These are phyloP conservation scores for Aegotheles bennettii DNA, from an alignment of 2,113 vertebrate genomes.

Conservation along the genomic window DNA sequence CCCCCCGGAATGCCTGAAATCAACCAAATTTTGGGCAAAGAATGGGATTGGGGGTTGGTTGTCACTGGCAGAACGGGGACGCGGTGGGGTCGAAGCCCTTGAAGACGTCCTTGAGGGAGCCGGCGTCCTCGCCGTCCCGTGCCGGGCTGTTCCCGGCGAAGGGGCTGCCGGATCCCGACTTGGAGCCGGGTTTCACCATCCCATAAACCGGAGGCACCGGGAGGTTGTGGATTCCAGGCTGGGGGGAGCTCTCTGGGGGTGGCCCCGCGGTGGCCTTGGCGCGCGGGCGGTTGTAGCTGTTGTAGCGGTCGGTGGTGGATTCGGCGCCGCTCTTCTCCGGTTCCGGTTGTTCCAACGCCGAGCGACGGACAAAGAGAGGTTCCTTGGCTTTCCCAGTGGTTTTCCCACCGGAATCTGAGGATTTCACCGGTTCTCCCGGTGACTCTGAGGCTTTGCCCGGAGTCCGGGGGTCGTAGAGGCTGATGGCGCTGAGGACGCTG, in stretches of 20 bases:
- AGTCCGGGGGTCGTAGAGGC: conserved; percentile 89
- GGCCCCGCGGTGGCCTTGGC: conserved; percentile 66
- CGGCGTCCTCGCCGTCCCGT: conserved; percentile 80
- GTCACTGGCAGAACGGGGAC: conserved; percentile 92
- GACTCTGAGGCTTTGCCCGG: conserved; percentile 51
- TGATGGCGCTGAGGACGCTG: conserved; percentile 88
- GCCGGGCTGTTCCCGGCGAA: conserved; percentile 87
- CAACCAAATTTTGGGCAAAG: no score
- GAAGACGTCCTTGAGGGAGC: conserved; percentile 93
- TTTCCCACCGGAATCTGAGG: neutral
- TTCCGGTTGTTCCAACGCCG: conserved; percentile 86
- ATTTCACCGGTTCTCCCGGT: conserved; percentile 27
- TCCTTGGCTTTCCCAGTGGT: conserved; percentile 78
- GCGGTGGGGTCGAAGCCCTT: conserved; percentile 96
- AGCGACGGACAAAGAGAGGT: conserved; percentile 86
- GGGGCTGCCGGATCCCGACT: conserved; percentile 80
- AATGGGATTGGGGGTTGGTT: no score
- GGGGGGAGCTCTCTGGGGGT: neutral
- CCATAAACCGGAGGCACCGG: conserved; percentile 86
- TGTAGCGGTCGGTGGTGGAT: conserved; percentile 83
- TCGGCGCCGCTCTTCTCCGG: conserved; percentile 56
- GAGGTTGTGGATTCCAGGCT: conserved; percentile 82
- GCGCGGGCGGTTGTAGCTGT: conserved; percentile 91
- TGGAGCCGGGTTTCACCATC: conserved; percentile 80
- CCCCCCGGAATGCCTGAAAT: no score